Evolutionary conservation across 2,888 invertebrate genomes (phyloP).

Genomic region (Punctoribates punctum): DNA sequence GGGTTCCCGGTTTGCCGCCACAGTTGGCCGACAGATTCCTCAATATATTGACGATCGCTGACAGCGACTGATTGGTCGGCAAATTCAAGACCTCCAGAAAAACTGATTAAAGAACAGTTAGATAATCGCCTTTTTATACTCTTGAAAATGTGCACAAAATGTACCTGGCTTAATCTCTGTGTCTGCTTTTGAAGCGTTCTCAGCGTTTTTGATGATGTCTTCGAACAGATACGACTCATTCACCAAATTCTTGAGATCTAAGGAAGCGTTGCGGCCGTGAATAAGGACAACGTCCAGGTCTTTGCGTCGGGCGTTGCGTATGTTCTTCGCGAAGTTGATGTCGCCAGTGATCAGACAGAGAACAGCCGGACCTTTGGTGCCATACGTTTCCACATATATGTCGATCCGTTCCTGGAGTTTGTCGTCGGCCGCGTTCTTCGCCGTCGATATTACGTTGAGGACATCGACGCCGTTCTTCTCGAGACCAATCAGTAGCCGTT

Average conservation of each 20-base stretch:
- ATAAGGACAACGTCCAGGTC: background rate
- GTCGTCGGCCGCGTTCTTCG: slow-evolving; percentile 16
- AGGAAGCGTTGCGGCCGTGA: background rate
- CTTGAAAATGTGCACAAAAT: background rate
- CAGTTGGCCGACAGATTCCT: too few species aligned
- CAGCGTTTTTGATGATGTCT: background rate
- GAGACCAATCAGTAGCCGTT: too few species aligned
- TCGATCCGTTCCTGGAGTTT: background rate
- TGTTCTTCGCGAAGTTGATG: background rate
- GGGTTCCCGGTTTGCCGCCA: background rate
- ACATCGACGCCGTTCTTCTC: background rate
- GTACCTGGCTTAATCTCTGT: background rate
- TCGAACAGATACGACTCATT: background rate
- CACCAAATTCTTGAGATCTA: background rate
- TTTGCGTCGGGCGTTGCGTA: slow-evolving; percentile 1
- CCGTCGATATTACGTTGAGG: background rate
- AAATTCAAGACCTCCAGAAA: background rate
- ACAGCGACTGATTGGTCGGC: background rate
- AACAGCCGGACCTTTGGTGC: background rate
- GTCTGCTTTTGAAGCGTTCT: background rate
- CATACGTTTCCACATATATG: background rate
- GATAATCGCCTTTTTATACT: too few species aligned
- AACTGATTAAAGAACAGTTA: background rate
- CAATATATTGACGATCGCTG: background rate
- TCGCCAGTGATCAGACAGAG: background rate